Base-by-base conservation (phyloP, 30 jellyfish, hydroid and myxozoan genomes). In the Aurelia aurita complex sp. Pacific region DNA sequence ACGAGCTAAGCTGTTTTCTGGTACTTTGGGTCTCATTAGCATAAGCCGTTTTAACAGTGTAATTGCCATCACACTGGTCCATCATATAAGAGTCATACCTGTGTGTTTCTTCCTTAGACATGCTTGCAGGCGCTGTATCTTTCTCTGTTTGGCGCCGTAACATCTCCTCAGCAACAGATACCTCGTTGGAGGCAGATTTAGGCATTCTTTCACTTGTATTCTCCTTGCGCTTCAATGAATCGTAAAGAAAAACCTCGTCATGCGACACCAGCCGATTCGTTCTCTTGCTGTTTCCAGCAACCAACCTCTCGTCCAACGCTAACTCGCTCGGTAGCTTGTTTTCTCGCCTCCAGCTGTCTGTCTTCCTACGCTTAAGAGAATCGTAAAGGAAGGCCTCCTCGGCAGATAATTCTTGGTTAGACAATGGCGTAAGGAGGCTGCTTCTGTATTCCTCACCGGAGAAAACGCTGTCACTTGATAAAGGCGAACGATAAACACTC, bases 381-480 rank as follows among this genome's bases (percentile, higher is more conserved):
- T 77, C 87, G 40, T 62, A 77, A n/a, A 62, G 38, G 65, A 77
- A 77, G 18, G 63, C 77, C 18, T 62, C 77, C 5, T 77, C 87
- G 35, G 43, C 55, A 7, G 87, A 62, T 4, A 62, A 69, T 17
- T 77, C 87, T 3, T 50, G 67, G 54, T 79, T 77, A 67, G 70
- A 62, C 77, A 77, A 1, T 16, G 36, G 13, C 16, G 17, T 35
- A 14, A 10, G 64, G 53, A 29, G 7, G 8, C 43, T 66, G 59
- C 36, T 13, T 16, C 54, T 46, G 15, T 38, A 75, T 10, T 66
- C 62, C 54, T 62, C 79, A 19, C 64, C 87, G 10, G 87, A 77
- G 52, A 77, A 77, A 19, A 77, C 67, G 64, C 87, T 79, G 0
- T 79, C 89, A 43, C 81, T 53, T 5, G 85, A 75, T 29, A 57